Evolutionary conservation across 2,113 vertebrate species (phyloP).

Genomic region (Rousettus leschenaultii): DNA sequence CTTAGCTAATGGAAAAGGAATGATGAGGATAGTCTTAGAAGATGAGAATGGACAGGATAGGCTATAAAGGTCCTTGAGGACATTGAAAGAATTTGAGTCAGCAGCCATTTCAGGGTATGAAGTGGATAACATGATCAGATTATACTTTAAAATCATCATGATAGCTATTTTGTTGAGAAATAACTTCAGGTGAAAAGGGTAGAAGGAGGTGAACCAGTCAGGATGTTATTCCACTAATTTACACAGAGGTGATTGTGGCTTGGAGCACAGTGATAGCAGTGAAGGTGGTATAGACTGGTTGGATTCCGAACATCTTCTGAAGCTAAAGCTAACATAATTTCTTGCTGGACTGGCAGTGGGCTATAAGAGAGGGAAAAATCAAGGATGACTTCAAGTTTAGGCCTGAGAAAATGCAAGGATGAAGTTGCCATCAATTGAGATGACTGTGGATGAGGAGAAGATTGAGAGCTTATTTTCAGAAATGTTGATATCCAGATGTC

Average conservation of each 20-base stretch:
- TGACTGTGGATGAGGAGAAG: not conserved
- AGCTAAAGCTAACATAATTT: not conserved
- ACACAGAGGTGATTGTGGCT: not conserved
- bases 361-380: not conserved
- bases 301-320: not conserved
- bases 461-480: not conserved
- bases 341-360: not conserved
- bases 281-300: not conserved
- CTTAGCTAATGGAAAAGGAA: not conserved
- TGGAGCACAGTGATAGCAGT: not conserved
- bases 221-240: not conserved
- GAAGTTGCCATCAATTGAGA: not conserved
- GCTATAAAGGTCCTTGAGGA: not conserved
- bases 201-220: not conserved
- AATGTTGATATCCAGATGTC: not conserved
- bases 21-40: not conserved
- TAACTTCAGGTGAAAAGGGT: not conserved
- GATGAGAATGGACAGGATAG: not conserved
- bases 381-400: not conserved
- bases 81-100: not conserved
- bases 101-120: too few relatives aligned
- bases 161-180: not conserved
- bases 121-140: not conserved
- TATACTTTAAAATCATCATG: not conserved
- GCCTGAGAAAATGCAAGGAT: not conserved